phyloP scores from a whole-genome alignment of 2,888 invertebrate species.

The Alsophila aescularia region DNA sequence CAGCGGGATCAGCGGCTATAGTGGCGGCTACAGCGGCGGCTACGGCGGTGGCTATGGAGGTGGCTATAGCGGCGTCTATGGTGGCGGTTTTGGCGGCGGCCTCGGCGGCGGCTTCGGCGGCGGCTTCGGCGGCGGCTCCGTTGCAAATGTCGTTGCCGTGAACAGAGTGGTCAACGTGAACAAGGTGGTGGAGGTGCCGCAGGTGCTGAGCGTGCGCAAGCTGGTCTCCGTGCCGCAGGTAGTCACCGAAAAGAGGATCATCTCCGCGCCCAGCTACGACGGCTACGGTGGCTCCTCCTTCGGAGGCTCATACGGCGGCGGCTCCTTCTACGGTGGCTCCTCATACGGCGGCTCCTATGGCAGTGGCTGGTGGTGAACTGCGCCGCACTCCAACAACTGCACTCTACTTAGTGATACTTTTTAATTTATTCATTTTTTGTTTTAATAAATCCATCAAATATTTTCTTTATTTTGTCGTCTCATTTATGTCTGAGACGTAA shows the following conservation, averaged over 20 bases:
- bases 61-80: slow-evolving; percentile 8
- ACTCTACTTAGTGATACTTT: neutral
- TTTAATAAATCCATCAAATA: neutral
- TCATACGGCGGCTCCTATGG: neutral
- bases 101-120: slow-evolving; percentile 17
- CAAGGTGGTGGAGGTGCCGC: slow-evolving; percentile 38
- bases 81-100: slow-evolving; percentile 27
- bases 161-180: slow-evolving; percentile 38
- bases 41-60: slow-evolving; percentile 20
- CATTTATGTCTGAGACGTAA: neutral
- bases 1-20: slow-evolving; percentile 28
- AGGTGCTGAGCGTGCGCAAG: slow-evolving; percentile 41
- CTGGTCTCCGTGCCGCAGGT: slow-evolving; percentile 42
- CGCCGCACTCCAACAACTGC: neutral
- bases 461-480: neutral
- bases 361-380: slow-evolving; percentile 40
- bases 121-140: slow-evolving; percentile 20
- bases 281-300: slow-evolving; percentile 22
- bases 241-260: slow-evolving; percentile 37
- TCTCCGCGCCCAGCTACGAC: slow-evolving; percentile 31
- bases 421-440: neutral
- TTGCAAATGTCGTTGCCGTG: slow-evolving; percentile 32
- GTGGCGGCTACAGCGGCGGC: slow-evolving; percentile 12
- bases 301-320: slow-evolving; percentile 6
- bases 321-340: neutral